Evolutionary conservation across 2,888 invertebrate genomes (phyloP).

Genomic region (Orthosia gracilis): DNA sequence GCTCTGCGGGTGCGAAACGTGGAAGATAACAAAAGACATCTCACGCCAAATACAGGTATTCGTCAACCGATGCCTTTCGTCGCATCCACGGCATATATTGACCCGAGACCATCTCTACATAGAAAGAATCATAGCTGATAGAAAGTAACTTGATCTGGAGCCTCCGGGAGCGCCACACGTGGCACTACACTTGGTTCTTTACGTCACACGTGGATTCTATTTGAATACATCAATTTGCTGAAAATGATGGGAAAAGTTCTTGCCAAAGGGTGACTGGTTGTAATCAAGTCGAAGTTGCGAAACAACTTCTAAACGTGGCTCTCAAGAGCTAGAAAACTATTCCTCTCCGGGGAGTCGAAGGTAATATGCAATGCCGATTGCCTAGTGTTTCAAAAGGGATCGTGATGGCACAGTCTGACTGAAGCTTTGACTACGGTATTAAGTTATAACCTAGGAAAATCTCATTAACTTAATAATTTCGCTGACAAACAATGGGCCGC

Average conservation of each 20-base stretch:
- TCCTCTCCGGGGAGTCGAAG: slow-evolving; percentile 12
- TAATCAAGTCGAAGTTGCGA: slow-evolving; percentile 11
- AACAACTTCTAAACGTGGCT: slow-evolving; percentile 4
- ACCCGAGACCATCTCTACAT: no score
- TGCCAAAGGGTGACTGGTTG: slow-evolving; percentile 16
- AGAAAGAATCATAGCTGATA: no score
- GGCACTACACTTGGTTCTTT: no score
- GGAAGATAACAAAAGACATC: no score
- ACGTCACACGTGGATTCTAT: neutral
- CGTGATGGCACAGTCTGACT: neutral
- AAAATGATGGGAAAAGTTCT: slow-evolving; percentile 16
- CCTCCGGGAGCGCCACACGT: neutral
- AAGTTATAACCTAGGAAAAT: no score
- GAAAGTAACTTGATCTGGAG: no score
- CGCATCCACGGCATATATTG: no score
- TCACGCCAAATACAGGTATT: no score
- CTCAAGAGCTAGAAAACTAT: slow-evolving; percentile 10
- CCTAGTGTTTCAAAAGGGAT: slow-evolving; percentile 6
- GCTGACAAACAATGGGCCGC: no score
- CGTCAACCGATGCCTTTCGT: no score
- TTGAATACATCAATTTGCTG: slow-evolving; percentile 4
- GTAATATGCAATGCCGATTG: slow-evolving; percentile 21
- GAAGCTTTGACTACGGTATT: neutral
- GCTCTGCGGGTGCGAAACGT: no score
- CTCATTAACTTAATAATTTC: no score